Evolutionary conservation across 2,113 vertebrate genomes (phyloP).

Genomic region (Herpailurus yagouaroundi): DNA sequence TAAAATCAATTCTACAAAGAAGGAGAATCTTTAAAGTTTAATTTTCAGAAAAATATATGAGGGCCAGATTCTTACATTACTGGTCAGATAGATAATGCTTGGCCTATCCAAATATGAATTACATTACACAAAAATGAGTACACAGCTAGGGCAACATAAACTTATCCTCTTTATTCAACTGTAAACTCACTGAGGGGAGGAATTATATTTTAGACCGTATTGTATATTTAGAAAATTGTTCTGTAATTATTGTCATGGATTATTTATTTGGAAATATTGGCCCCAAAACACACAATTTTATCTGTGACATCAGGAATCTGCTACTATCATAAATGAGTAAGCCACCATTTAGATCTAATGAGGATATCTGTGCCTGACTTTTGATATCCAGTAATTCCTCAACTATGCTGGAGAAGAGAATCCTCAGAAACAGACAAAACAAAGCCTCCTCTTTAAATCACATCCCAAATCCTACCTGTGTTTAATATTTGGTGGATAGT

Average conservation of each 20-base stretch:
- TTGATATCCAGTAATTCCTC: background rate
- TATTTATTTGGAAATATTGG: background rate
- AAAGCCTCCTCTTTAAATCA: background rate
- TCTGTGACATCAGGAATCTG: background rate
- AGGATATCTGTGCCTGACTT: background rate
- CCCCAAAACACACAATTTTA: background rate
- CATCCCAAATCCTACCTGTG: background rate
- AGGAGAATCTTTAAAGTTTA: background rate
- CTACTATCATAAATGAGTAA: background rate
- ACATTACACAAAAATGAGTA: background rate
- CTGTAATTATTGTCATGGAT: background rate
- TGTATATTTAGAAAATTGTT: background rate
- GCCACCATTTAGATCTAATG: background rate
- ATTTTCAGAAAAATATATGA: background rate
- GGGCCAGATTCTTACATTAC: background rate
- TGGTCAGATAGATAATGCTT: background rate
- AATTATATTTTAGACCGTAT: background rate
- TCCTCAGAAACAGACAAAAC: background rate
- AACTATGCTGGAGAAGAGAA: background rate
- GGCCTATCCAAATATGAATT: background rate
- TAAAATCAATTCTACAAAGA: background rate
- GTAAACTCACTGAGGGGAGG: background rate
- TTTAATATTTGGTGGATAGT: background rate
- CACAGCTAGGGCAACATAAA: background rate
- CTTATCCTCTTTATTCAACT: background rate